phyloP scores from a whole-genome alignment of 2,888 invertebrate species.

The Sinhomidia bicolor region DNA sequence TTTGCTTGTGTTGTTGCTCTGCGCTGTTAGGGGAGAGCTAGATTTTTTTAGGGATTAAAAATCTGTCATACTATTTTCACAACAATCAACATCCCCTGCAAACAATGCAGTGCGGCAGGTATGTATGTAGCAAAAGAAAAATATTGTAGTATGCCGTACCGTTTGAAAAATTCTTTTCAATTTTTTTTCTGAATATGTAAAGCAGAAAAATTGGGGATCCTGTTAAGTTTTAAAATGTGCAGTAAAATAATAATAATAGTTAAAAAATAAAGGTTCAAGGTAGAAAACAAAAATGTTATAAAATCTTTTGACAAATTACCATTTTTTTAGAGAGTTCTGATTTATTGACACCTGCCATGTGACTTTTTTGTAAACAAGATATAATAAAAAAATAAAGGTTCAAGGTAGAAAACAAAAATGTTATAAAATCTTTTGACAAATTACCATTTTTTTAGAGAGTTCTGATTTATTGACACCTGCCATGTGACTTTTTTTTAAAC shows the following conservation, averaged over 20 bases:
- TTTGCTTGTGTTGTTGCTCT: too few species aligned
- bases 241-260: too few species aligned
- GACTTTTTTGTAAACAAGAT: too few species aligned
- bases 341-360: background rate
- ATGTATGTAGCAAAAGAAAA: too few species aligned
- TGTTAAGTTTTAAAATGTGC: background rate
- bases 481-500: background rate
- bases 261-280: too few species aligned
- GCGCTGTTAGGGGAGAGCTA: background rate
- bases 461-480: background rate
- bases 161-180: background rate
- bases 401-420: too few species aligned
- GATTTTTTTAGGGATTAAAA: slow-evolving; percentile 16
- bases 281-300: too few species aligned
- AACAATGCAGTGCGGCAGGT: background rate
- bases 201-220: background rate
- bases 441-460: background rate
- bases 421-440: too few species aligned
- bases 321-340: background rate
- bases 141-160: background rate
- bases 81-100: background rate
- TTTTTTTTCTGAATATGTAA: background rate
- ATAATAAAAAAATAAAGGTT: too few species aligned
- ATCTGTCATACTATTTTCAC: slow-evolving; percentile 15
- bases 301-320: too few species aligned